A percentile compares a stretch with the other conserved stretches of the same genome.
Evolutionary conservation across 2,888 invertebrate genomes (phyloP).

Genomic region (Eugnorisma glareosa): DNA sequence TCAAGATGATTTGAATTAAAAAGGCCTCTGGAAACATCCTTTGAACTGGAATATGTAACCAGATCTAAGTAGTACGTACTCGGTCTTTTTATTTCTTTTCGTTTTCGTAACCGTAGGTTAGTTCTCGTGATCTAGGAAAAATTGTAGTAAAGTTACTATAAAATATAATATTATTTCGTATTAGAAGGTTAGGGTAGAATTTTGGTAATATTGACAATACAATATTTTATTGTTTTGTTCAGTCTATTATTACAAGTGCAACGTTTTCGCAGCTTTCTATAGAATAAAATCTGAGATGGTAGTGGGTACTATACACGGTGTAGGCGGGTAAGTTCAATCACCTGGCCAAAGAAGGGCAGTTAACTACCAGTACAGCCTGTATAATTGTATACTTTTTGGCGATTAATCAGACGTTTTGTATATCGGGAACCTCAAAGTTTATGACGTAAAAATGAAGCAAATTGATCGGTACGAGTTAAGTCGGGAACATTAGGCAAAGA

Average conservation of each 20-base stretch:
- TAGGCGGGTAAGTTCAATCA: background rate
- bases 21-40: conserved; percentile 62
- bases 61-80: conserved; percentile 46
- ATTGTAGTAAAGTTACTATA: background rate
- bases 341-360: background rate
- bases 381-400: background rate
- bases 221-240: background rate
- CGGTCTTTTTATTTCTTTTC: background rate
- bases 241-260: background rate
- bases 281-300: background rate
- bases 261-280: background rate
- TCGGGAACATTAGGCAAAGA: conserved; percentile 69
- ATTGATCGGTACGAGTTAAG: conserved; percentile 67
- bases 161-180: background rate
- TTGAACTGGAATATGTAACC: conserved; percentile 64
- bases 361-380: background rate
- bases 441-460: conserved; percentile 55
- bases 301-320: background rate
- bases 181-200: too few species aligned
- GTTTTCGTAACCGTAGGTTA: background rate
- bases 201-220: too few species aligned
- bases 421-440: conserved; percentile 32
- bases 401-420: conserved; percentile 22
- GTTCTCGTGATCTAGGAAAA: background rate
- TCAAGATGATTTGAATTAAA: conserved; percentile 70